Evolutionary conservation across 2,888 invertebrate species (phyloP).

Genomic region (Acanthosepion lycidas): DNA sequence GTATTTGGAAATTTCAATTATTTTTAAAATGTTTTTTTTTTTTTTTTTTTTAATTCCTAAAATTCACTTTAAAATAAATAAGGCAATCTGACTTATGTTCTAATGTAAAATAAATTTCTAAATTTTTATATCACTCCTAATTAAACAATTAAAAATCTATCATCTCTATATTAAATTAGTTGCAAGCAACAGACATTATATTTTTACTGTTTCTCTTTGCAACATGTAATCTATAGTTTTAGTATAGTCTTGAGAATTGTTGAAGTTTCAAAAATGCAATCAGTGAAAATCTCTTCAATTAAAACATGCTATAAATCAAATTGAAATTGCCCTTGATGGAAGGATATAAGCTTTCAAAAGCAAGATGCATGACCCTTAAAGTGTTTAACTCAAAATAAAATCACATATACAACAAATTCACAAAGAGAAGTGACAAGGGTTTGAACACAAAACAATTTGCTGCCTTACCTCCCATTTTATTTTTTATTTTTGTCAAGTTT

Average conservation of each 20-base stretch:
- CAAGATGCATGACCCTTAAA: neutral
- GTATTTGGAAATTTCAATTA: too few species aligned
- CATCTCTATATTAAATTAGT: neutral
- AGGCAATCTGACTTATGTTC: too few species aligned
- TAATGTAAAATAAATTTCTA: too few species aligned
- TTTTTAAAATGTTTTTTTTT: too few species aligned
- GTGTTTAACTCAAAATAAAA: neutral
- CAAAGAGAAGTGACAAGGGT: too few species aligned
- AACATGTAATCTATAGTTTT: neutral
- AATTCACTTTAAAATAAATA: too few species aligned
- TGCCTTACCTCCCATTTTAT: neutral
- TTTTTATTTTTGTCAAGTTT: too few species aligned
- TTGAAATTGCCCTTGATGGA: neutral
- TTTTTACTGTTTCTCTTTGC: neutral
- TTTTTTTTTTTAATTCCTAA: too few species aligned
- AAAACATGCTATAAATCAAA: conserved; percentile 17
- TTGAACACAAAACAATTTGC: neutral
- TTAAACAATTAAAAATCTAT: neutral
- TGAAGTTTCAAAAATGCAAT: neutral
- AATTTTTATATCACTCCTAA: too few species aligned
- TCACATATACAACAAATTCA: neutral
- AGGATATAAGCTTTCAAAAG: neutral
- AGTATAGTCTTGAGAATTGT: neutral
- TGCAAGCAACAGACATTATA: neutral
- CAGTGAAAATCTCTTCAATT: neutral